Evolutionary conservation across 2,113 vertebrate genomes (phyloP).

Genomic region (Sceloporus undulatus): DNA sequence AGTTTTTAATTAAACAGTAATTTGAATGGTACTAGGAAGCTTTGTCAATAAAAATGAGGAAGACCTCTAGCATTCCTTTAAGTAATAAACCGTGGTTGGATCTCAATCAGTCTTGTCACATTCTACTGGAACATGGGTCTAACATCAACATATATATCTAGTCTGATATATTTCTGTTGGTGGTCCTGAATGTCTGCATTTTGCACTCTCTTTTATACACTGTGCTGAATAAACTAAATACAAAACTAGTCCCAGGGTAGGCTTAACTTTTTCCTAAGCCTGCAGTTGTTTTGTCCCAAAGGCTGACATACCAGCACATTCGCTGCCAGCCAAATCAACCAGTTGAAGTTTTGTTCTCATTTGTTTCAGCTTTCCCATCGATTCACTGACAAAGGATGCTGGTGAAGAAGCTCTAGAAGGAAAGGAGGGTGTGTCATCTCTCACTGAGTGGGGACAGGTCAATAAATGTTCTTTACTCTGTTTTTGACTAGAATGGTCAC

Average conservation of each 20-base stretch:
- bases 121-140: neutral
- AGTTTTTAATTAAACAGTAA: too few species aligned
- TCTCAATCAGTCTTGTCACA: neutral
- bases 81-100: neutral
- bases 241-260: neutral
- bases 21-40: neutral
- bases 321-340: constrained; percentile 89
- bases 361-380: constrained; percentile 23
- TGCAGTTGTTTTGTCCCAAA: neutral
- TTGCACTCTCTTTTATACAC: neutral
- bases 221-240: neutral
- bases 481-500: constrained; percentile 17
- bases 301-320: constrained; percentile 79
- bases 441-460: constrained; percentile 31
- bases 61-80: neutral
- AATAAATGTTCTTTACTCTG: constrained; percentile 23
- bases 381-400: neutral
- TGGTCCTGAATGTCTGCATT: neutral
- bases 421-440: neutral
- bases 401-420: constrained; percentile 39
- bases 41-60: neutral
- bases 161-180: neutral
- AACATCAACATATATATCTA: neutral
- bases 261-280: neutral
- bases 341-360: constrained; percentile 83